A percentile compares a stretch with the other conserved stretches of the same genome.
Evolutionary conservation across 2,113 vertebrate genomes (phyloP).

Genomic region (Oceanodroma tethys): DNA sequence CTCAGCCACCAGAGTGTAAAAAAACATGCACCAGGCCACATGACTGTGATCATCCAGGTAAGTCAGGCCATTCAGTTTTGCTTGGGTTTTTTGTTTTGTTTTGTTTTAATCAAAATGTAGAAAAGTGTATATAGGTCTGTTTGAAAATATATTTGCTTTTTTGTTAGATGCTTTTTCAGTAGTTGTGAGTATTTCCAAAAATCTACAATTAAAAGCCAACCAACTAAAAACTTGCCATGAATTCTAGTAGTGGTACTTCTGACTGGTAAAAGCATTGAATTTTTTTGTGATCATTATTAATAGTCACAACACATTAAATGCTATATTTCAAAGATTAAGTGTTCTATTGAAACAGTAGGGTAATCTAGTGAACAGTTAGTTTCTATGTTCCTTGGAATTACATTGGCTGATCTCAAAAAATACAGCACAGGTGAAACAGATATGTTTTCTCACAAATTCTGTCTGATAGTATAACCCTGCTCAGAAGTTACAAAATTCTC

Average conservation of each 20-base stretch:
- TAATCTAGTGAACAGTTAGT: neutral
- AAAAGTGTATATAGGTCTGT: neutral
- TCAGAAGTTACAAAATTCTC: neutral
- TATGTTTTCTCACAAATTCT: neutral
- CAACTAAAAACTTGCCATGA: neutral
- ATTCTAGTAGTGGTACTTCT: neutral
- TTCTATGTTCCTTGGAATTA: neutral
- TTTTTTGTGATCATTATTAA: neutral
- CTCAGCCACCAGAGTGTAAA: constrained; percentile 93
- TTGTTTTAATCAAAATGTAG: neutral
- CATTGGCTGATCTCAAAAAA: neutral
- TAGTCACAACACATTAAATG: neutral
- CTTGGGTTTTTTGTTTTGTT: neutral
- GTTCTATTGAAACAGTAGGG: neutral
- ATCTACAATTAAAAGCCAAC: neutral
- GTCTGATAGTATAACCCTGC: neutral
- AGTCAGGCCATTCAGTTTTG: neutral
- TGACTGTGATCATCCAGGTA: constrained; percentile 95
- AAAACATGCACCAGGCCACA: constrained; percentile 87
- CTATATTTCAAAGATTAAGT: neutral
- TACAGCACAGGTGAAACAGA: neutral
- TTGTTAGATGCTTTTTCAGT: neutral
- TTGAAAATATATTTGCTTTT: neutral
- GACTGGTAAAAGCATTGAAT: neutral
- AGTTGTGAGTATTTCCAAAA: neutral